Base-by-base conservation (phyloP, 2,113 vertebrate species). In the Naja naja region DNA sequence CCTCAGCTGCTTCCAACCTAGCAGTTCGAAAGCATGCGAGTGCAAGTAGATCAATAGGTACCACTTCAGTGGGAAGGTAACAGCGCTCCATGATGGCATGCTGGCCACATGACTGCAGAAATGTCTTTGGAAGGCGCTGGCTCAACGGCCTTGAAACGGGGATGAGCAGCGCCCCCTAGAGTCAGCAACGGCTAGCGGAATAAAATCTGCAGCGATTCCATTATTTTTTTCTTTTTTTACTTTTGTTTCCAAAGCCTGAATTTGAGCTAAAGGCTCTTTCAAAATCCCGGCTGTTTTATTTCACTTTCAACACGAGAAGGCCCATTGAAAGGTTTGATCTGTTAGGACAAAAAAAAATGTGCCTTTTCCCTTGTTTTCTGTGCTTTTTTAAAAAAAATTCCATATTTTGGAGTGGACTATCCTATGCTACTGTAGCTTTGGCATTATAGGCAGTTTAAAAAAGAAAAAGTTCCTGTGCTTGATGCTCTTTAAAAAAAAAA, bases 391-490 rank as follows among this genome's bases (percentile, higher is more conserved):
- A 30, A 69, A 14, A 25, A 27, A 1, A 58, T 52, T 14, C 10
- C 60, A 64, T 12, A 30, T 39, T 55, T 87, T 47, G 86, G 27
- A 5, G 14, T 2, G 30, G 69, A 81, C 53, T 53, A 11, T n/a
- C 4, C 25, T 45, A 1, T 0, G 7, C 27, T 49, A n/a, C 43
- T 34, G 34, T 58, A 85, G 47, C 64, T 54, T 64, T 89, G 87
- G 25, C 18, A 52, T 58, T 81, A 22, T 87, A 30, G 93, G 93
- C 95, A 94, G 94, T 93, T 93, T 14, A 14, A 34, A 18, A 49
- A 49, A 49, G 47, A 6, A 64, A 69, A 30, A 64, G 1, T 30
- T 16, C 30, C 94, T 95, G 90, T 94, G 39, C 93, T 47, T 89
- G 90, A 60, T 91, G 0, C 85, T 23, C 0, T 2, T 58, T 39